Evolutionary conservation across 2,113 vertebrate genomes (phyloP).

Genomic region (Crocuta crocuta): DNA sequence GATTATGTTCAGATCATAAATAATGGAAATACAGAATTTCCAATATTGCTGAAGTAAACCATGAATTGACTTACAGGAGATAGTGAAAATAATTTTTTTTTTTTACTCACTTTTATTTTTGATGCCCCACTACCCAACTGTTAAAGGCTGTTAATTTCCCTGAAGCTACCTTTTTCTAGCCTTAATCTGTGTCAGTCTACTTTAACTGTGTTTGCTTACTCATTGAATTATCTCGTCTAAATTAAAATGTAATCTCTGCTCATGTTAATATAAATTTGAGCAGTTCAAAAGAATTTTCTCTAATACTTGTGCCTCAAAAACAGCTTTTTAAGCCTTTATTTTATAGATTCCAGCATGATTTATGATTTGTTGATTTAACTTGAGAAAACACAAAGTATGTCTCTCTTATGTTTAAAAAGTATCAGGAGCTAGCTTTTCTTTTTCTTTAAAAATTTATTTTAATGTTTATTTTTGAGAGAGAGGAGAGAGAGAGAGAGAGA

Average conservation of each 20-base stretch:
- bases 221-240: background rate
- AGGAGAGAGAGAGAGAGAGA: too few species aligned
- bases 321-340: constrained; percentile 1
- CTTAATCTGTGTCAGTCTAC: background rate
- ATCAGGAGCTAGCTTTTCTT: background rate
- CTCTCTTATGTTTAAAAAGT: background rate
- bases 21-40: background rate
- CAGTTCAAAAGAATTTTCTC: background rate
- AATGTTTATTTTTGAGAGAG: too few species aligned
- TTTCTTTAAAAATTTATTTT: too few species aligned
- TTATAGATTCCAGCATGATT: background rate
- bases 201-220: background rate
- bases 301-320: background rate
- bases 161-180: background rate
- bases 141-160: constrained; percentile 24
- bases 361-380: constrained; percentile 10
- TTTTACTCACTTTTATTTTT: constrained; percentile 30
- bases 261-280: background rate
- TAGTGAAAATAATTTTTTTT: background rate
- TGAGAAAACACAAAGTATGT: background rate
- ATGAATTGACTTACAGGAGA: background rate
- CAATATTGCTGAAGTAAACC: background rate
- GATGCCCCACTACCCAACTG: background rate
- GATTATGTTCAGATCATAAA: constrained; percentile 43
- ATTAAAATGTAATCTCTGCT: background rate